Evolutionary conservation across 2,797 vertebrate species (phyloP), one percentile per base, ranked within the genome.

Genomic region (Sandelia bainsii): DNA sequence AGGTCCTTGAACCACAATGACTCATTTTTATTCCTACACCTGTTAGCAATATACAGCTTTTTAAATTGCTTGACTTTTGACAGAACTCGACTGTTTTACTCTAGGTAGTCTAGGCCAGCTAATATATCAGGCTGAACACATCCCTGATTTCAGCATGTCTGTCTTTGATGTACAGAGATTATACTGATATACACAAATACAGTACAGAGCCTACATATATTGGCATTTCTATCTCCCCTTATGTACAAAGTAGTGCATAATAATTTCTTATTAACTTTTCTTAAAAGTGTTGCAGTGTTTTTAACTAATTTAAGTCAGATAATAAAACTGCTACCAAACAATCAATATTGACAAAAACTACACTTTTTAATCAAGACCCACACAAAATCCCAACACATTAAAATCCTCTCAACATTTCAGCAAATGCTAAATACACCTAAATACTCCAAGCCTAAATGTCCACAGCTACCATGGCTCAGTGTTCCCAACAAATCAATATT

Each of bases 401-500:
- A 62, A 69, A 51, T 81, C 73, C 53, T 39, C 9, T 57, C 51
- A 45, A 8, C 56, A 60, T 75, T 70, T 75, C 34, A 77, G 51
- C 9, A 74, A 79, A 86, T 57, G 71, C 80, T 79, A 84, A 87
- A 84, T 58, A 73, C 56, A 49, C 50, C 11, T 19, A n/a, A 45
- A 45, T n/a, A 45, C 44, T 42, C 12, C 2, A 10, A 8, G 14
- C 14, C 40, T 42, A 17, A 45, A 9, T 46, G 44, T n/a, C 44
- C 75, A 83, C 67, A 85, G 76, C 71, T 69, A 76, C 67, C 60
- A 61, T 72, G 67, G 69, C 45, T 52, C 52, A 42, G 40, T n/a
- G 57, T 66, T 81, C 65, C 63, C 48, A 65, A 63, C 62, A 79
- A 76, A 89, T 91, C 88, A 74, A 76, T 87, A 78, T 50, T 11